Percentiles rank a stretch among this genome's conserved stretches.
These are phyloP conservation scores for Cavia aperea DNA, from an alignment of 2,113 vertebrate genomes.

Conservation along the genomic window DNA sequence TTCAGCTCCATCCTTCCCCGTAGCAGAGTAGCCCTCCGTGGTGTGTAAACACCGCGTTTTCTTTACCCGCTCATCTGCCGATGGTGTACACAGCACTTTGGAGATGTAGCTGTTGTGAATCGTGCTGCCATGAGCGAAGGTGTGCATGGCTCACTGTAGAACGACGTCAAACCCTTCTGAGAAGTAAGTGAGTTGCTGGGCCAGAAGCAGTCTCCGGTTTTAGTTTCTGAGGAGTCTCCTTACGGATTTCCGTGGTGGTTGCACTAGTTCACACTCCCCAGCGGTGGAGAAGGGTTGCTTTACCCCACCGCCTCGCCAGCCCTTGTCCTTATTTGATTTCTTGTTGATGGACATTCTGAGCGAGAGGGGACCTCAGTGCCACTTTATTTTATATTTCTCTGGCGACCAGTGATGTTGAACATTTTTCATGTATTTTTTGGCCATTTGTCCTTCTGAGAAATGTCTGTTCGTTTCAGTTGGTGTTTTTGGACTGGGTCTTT, in stretches of 20 bases:
- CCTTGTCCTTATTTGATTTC: neutral
- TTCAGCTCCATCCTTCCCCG: neutral
- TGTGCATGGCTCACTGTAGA: neutral
- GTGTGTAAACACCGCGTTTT: neutral
- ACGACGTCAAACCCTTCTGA: neutral
- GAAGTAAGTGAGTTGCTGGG: neutral
- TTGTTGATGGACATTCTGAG: neutral
- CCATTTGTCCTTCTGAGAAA: neutral
- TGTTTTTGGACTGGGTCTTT: neutral
- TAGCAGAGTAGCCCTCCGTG: neutral
- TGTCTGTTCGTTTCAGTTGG: neutral
- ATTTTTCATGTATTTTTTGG: neutral
- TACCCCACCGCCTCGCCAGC: neutral
- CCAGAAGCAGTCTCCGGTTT: neutral
- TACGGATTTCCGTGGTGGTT: neutral
- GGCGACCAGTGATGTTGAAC: neutral
- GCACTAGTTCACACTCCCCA: neutral
- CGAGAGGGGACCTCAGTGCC: neutral
- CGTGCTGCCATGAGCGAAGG: neutral
- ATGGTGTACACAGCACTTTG: neutral
- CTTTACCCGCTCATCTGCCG: neutral
- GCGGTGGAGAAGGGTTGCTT: neutral
- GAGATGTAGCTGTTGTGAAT: neutral
- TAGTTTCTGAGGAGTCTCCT: neutral
- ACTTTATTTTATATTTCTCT: neutral